A percentile compares a stretch with the other conserved stretches of the same genome.
Evolutionary conservation across 2,113 vertebrate species (phyloP).

Genomic region (Rutilus rutilus): DNA sequence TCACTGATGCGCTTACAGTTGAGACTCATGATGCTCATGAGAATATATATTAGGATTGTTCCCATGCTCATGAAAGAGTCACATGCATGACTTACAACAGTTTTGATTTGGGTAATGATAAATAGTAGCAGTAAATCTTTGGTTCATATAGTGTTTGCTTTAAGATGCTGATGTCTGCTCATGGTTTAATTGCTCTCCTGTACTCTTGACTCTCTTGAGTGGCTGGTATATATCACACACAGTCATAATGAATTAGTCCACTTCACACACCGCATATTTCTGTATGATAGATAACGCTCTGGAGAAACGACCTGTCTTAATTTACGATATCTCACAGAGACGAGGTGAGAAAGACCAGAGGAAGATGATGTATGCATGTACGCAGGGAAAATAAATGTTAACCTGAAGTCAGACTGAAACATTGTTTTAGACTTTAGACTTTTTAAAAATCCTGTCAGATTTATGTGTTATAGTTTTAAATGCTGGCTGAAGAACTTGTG

Average conservation of each 20-base stretch:
- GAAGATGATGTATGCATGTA: neutral
- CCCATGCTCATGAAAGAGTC: conserved; percentile 35
- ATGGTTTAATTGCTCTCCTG: conserved; percentile 37
- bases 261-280: conserved; percentile 36
- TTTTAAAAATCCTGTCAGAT: neutral
- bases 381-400: neutral
- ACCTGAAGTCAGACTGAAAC: neutral
- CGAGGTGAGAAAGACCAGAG: neutral
- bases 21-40: neutral
- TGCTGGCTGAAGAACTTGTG: neutral
- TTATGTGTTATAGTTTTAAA: neutral
- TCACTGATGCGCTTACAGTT: neutral
- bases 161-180: conserved; percentile 35
- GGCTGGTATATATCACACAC: conserved; percentile 41
- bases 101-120: conserved; percentile 41
- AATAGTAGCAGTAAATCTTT: conserved; percentile 43
- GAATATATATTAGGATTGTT: conserved; percentile 39
- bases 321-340: conserved; percentile 8
- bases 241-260: conserved; percentile 37
- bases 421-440: neutral
- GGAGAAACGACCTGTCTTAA: conserved; percentile 30
- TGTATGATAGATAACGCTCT: conserved; percentile 44
- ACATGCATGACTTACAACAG: conserved; percentile 31
- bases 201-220: conserved; percentile 41
- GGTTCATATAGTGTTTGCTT: conserved; percentile 43